Evolutionary conservation across 2,888 invertebrate species (phyloP).

Genomic region (Agrochola circellaris): DNA sequence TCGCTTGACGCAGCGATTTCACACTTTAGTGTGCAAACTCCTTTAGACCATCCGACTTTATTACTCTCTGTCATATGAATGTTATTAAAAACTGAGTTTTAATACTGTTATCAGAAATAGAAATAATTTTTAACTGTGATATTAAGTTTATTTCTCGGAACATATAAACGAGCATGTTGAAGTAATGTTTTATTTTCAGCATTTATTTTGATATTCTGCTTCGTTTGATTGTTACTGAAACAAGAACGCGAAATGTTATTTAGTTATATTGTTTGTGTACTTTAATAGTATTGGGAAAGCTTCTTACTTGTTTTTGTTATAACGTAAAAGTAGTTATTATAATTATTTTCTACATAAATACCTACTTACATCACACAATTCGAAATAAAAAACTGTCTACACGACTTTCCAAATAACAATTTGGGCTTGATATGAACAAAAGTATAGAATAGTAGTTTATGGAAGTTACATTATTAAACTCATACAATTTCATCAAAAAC

Average conservation of each 20-base stretch:
- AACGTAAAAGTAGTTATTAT: neutral
- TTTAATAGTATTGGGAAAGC: neutral
- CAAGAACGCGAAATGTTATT: neutral
- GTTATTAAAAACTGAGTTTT: constrained; percentile 25
- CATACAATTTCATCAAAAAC: neutral
- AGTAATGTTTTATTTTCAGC: constrained; percentile 5
- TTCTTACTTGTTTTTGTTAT: neutral
- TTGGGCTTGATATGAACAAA: neutral
- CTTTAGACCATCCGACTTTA: constrained; percentile 69
- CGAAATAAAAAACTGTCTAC: neutral
- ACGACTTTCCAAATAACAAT: neutral
- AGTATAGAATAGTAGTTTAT: neutral
- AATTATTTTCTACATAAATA: neutral
- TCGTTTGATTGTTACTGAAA: constrained; percentile 7
- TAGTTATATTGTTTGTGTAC: neutral
- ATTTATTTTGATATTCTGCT: constrained; percentile 15
- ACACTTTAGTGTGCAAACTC: constrained; percentile 65
- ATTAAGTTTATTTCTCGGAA: constrained; percentile 14
- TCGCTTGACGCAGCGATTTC: constrained; percentile 78
- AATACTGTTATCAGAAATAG: constrained; percentile 23
- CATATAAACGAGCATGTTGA: neutral
- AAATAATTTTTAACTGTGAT: neutral
- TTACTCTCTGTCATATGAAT: constrained; percentile 12
- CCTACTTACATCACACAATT: too few relatives aligned
- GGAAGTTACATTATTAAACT: neutral